phyloP scores from a whole-genome alignment of 2,888 invertebrate species.

The Piscicola geometra region DNA sequence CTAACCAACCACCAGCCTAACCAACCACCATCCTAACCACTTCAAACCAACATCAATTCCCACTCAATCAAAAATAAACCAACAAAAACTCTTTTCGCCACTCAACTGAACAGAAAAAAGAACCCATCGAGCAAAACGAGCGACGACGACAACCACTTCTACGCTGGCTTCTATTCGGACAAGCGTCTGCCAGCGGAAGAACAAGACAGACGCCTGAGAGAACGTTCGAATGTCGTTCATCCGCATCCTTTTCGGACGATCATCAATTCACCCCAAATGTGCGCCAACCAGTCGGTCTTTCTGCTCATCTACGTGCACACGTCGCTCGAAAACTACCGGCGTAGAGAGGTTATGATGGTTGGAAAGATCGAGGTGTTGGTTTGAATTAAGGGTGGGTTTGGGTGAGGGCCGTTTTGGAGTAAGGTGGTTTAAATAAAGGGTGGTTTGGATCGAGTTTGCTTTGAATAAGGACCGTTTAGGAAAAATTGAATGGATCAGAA shows the following conservation, averaged over 20 bases:
- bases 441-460: too few relatives aligned
- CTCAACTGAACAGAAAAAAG: too few relatives aligned
- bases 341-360: slow-evolving; percentile 46
- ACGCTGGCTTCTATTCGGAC: neutral
- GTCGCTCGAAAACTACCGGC: slow-evolving; percentile 51
- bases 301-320: slow-evolving; percentile 54
- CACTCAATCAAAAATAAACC: too few relatives aligned
- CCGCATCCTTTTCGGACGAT: slow-evolving; percentile 48
- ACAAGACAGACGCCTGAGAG: slow-evolving; percentile 12
- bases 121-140: too few relatives aligned
- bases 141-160: neutral
- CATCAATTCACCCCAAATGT: slow-evolving; percentile 46
- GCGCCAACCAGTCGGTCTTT: slow-evolving; percentile 44
- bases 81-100: too few relatives aligned
- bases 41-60: too few relatives aligned
- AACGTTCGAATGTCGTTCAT: slow-evolving; percentile 41
- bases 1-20: neutral
- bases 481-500: too few relatives aligned
- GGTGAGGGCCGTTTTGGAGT: too few relatives aligned
- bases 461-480: too few relatives aligned
- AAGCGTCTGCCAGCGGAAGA: slow-evolving; percentile 13
- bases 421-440: too few relatives aligned
- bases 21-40: neutral
- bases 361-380: too few relatives aligned
- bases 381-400: too few relatives aligned